Percentiles rank a stretch among this genome's conserved stretches.
Conservation (phyloP, 2,113 vertebrate genomes). For the Corydoras sp. region DNA sequence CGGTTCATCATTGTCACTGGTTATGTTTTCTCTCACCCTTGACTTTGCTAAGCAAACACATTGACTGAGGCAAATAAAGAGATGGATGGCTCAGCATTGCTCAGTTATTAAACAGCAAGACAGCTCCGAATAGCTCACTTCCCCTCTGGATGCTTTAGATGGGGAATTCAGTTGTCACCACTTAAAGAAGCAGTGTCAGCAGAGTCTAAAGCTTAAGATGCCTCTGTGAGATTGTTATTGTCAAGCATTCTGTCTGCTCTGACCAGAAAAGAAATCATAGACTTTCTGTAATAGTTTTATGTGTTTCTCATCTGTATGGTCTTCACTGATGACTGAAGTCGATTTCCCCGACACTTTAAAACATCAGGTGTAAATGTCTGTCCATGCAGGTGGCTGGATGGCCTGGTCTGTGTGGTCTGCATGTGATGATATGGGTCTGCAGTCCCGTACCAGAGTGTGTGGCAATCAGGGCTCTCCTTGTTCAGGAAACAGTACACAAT, state of each 20-base stretch:
- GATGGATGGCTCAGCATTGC: constrained; percentile 48
- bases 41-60: constrained; percentile 35
- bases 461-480: constrained; percentile 72
- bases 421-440: constrained; percentile 81
- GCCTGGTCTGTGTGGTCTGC: constrained; percentile 90
- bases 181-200: not conserved
- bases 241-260: constrained; percentile 6
- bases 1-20: constrained; percentile 21
- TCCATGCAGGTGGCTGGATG: constrained; percentile 86
- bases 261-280: constrained; percentile 20
- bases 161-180: constrained; percentile 9
- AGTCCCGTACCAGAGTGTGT: constrained; percentile 80
- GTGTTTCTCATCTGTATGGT: not conserved
- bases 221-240: constrained; percentile 7
- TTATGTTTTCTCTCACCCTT: not conserved
- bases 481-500: constrained; percentile 84
- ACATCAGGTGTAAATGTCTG: too few relatives aligned
- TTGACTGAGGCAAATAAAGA: constrained; percentile 51
- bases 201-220: not conserved
- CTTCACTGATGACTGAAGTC: too few relatives aligned
- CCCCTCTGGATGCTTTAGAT: constrained; percentile 12
- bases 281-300: not conserved
- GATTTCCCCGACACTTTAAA: too few relatives aligned
- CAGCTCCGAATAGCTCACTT: not conserved
- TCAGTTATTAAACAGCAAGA: constrained; percentile 38